Percentiles rank a stretch among this genome's conserved stretches.
These are phyloP conservation scores for Bhutanitis thaidina DNA, from an alignment of 2,888 invertebrate species.

Conservation along the genomic window DNA sequence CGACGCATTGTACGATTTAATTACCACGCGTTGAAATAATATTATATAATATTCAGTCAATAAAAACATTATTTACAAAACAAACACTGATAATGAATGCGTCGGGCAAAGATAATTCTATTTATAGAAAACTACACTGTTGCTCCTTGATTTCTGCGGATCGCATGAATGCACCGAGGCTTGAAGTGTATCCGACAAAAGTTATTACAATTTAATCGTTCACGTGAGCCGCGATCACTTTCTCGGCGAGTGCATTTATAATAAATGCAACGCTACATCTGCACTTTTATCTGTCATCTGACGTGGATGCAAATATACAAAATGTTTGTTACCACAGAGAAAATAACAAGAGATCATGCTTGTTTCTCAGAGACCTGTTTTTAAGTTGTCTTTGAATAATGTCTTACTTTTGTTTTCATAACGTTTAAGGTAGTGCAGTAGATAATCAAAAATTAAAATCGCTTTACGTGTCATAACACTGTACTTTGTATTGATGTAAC, in stretches of 20 bases:
- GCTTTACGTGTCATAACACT: too few relatives aligned
- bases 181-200: background rate
- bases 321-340: too few relatives aligned
- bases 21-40: too few relatives aligned
- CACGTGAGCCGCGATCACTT: background rate
- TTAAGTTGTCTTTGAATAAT: too few relatives aligned
- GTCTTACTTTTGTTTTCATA: too few relatives aligned
- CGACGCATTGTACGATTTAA: too few relatives aligned
- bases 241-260: slow-evolving; percentile 5
- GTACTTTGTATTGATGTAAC: too few relatives aligned
- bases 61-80: background rate
- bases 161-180: background rate
- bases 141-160: background rate
- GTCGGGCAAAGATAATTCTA: background rate
- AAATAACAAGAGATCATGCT: too few relatives aligned
- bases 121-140: background rate
- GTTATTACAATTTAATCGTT: background rate
- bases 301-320: too few relatives aligned
- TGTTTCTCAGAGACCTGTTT: too few relatives aligned
- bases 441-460: too few relatives aligned
- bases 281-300: background rate
- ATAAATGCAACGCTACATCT: background rate
- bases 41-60: background rate
- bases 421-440: too few relatives aligned
- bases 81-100: background rate